Evolutionary conservation across 2,888 invertebrate genomes (phyloP).

Genomic region (Melipona beecheii): DNA sequence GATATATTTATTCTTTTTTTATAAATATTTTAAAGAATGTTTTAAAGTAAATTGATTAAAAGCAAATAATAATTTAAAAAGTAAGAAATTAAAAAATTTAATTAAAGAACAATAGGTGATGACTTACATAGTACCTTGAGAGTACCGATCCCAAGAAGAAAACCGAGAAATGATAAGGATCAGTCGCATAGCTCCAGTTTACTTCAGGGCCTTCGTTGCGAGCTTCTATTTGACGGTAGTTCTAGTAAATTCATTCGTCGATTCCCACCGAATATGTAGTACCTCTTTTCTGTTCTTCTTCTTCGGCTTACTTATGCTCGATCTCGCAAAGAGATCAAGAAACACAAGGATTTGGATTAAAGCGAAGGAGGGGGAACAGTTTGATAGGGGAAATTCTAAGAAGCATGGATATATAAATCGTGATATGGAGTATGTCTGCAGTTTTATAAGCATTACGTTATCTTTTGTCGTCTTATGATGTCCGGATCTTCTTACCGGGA

Average conservation of each 20-base stretch:
- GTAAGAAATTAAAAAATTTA: background rate
- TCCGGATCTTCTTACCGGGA: slow-evolving; percentile 61
- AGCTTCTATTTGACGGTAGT: slow-evolving; percentile 53
- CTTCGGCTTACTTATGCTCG: slow-evolving; percentile 46
- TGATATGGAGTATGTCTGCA: slow-evolving; percentile 60
- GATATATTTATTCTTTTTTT: background rate
- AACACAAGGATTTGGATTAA: slow-evolving; percentile 40
- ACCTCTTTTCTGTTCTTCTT: slow-evolving; percentile 55
- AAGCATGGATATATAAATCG: slow-evolving; percentile 60
- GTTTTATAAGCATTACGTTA: slow-evolving; percentile 57
- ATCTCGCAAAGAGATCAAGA: slow-evolving; percentile 48
- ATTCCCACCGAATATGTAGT: slow-evolving; percentile 61
- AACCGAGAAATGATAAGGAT: slow-evolving; percentile 66
- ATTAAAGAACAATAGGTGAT: slow-evolving; percentile 4
- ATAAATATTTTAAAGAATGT: background rate
- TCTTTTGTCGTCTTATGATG: slow-evolving; percentile 55
- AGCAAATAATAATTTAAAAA: background rate
- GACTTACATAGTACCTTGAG: slow-evolving; percentile 73
- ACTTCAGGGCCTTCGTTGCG: slow-evolving; percentile 68
- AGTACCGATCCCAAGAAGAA: slow-evolving; percentile 63
- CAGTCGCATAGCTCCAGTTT: slow-evolving; percentile 72
- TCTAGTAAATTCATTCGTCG: slow-evolving; percentile 39
- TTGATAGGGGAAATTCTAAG: slow-evolving; percentile 67
- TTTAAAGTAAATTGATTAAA: background rate
- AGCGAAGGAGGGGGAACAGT: slow-evolving; percentile 42